These are phyloP conservation scores for Odobenus rosmarus DNA, from an alignment of 2,113 vertebrate species.

Conservation along the genomic window DNA sequence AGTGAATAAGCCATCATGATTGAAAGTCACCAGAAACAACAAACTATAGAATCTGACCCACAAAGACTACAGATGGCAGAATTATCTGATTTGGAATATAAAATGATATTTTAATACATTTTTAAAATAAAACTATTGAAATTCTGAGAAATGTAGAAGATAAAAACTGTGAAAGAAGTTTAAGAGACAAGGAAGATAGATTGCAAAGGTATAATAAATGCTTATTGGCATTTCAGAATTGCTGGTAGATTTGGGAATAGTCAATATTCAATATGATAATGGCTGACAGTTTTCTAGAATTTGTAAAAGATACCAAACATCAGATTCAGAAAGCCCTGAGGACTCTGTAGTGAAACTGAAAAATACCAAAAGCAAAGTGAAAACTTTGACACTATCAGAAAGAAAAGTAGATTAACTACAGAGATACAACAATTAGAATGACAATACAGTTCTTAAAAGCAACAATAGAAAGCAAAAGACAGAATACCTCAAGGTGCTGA, in stretches of 20 bases:
- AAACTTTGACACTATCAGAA: constrained; percentile 3
- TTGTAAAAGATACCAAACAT: neutral
- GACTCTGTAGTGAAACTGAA: neutral
- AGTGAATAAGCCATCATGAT: neutral
- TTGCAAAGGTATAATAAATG: neutral
- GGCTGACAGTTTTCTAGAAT: neutral
- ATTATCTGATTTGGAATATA: neutral
- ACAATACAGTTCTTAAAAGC: neutral
- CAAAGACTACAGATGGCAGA: neutral
- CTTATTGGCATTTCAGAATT: neutral
- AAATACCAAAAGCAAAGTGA: neutral
- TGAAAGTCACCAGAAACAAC: neutral
- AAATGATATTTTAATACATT: neutral
- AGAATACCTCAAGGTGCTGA: neutral
- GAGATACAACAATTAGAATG: neutral
- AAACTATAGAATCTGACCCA: neutral
- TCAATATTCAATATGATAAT: neutral
- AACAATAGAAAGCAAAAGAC: neutral
- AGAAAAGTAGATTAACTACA: neutral
- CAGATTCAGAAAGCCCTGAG: neutral
- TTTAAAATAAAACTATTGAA: neutral
- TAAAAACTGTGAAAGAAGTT: neutral
- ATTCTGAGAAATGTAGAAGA: neutral
- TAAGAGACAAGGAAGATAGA: neutral
- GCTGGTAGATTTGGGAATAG: neutral